Conservation (phyloP, 2,797 vertebrate genomes). For the Protonibea diacanthus region DNA sequence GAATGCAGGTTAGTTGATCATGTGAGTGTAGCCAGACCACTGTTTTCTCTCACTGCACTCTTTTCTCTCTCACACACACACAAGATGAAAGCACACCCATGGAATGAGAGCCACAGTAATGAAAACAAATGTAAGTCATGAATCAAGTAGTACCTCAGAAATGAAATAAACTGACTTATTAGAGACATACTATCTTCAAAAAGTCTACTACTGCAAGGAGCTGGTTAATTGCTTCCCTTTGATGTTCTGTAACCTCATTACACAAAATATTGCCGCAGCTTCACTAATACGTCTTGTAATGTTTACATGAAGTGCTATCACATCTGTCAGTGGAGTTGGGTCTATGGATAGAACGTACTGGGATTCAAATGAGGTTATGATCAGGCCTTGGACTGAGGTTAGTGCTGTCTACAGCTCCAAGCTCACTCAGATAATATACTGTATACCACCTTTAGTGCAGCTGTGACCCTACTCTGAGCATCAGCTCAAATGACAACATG, state of each 20-base stretch:
- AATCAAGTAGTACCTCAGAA: background rate
- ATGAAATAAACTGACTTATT: background rate
- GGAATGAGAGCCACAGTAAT: background rate
- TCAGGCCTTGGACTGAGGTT: constrained; percentile 15
- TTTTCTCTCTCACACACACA: background rate
- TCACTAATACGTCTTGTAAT: constrained; percentile 13
- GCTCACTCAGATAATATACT: constrained; percentile 1
- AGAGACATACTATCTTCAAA: background rate
- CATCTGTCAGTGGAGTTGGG: background rate
- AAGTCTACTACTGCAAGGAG: background rate
- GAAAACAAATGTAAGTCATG: background rate
- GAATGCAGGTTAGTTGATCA: constrained; percentile 73
- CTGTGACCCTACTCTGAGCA: constrained; percentile 4
- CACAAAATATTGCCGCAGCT: constrained; percentile 11
- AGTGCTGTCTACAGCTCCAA: background rate
- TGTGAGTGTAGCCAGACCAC: constrained; percentile 47
- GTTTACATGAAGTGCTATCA: background rate
- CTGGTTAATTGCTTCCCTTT: background rate
- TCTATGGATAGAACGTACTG: constrained; percentile 1
- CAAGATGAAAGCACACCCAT: constrained; percentile 1
- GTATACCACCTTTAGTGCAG: background rate
- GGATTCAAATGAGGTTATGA: constrained; percentile 13
- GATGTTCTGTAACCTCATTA: constrained; percentile 10
- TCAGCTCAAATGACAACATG: constrained; percentile 30
- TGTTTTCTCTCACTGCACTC: background rate